phyloP scores from a whole-genome alignment of 2,113 vertebrate genomes.

The Chlorocebus sabaeus region DNA sequence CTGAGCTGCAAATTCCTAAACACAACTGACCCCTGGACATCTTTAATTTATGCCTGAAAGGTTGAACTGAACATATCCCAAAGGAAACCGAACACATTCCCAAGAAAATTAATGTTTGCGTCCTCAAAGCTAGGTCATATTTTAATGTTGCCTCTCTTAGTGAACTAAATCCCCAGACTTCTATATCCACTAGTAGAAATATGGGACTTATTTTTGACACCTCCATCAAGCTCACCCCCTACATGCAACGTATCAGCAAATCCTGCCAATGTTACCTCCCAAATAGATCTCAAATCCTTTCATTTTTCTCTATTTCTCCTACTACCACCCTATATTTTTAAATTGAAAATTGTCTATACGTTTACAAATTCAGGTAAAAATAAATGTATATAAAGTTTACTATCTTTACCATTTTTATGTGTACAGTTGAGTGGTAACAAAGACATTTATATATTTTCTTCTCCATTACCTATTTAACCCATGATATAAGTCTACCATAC shows the following conservation, averaged over 20 bases:
- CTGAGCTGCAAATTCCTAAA: not conserved
- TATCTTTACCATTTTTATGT: too few relatives aligned
- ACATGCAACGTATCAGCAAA: not conserved
- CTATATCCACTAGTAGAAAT: conserved; percentile 13
- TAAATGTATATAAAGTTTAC: too few relatives aligned
- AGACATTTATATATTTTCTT: too few relatives aligned
- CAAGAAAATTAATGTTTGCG: not conserved
- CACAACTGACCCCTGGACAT: not conserved
- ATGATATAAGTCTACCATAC: not conserved
- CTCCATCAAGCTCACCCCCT: not conserved
- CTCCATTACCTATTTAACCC: not conserved
- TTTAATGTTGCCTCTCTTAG: not conserved
- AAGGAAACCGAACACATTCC: not conserved
- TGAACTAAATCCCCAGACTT: not conserved
- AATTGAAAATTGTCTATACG: too few relatives aligned
- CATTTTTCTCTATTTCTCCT: not conserved
- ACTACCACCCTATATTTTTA: too few relatives aligned
- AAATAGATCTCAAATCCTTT: not conserved
- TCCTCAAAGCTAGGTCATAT: not conserved
- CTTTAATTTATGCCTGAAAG: not conserved
- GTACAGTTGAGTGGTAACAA: too few relatives aligned
- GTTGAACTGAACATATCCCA: not conserved
- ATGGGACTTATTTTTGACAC: not conserved
- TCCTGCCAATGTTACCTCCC: not conserved
- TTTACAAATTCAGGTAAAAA: too few relatives aligned